Conservation (phyloP, 2,888 invertebrate species). For the Meiosimyza decipiens region DNA sequence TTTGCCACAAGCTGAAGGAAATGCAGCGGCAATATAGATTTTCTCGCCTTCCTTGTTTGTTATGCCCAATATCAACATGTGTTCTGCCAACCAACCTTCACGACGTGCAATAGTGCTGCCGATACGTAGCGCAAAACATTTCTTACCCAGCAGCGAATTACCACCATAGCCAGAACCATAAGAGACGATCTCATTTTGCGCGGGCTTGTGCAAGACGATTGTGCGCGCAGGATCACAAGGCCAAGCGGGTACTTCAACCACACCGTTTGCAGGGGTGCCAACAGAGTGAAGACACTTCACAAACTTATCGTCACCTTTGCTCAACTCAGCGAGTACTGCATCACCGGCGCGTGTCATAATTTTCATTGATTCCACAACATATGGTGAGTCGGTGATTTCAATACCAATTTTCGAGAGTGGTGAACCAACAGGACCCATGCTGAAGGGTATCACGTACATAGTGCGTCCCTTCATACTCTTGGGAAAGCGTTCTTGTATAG, state of each 20-base stretch:
- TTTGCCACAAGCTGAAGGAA: conserved; percentile 99
- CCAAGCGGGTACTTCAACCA: conserved; percentile 81
- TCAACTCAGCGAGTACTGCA: conserved; percentile 70
- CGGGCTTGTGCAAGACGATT: conserved; percentile 85
- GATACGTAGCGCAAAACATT: conserved; percentile 95
- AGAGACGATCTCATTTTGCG: conserved; percentile 65
- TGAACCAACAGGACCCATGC: conserved; percentile 98
- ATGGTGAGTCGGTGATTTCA: conserved; percentile 95
- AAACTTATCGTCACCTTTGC: conserved; percentile 70
- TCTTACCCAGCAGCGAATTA: conserved; percentile 96
- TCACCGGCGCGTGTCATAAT: conserved; percentile 94
- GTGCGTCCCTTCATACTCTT: conserved; percentile 92
- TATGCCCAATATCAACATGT: conserved; percentile 97
- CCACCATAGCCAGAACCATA: conserved; percentile 97
- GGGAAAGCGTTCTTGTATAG: conserved; percentile 86
- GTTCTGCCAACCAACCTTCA: conserved; percentile 99
- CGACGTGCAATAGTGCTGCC: conserved; percentile 93
- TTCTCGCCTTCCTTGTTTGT: conserved; percentile 91
- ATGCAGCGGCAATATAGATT: conserved; percentile 95
- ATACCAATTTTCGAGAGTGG: conserved; percentile 97
- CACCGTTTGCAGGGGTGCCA: conserved; percentile 76
- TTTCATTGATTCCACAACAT: conserved; percentile 96
- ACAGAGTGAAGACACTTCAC: conserved; percentile 95
- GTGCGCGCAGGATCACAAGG: conserved; percentile 96
- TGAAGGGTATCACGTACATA: conserved; percentile 98